Base-by-base conservation (phyloP, 1,140 invertebrate genomes). In the Doryteuthis pealeii region DNA sequence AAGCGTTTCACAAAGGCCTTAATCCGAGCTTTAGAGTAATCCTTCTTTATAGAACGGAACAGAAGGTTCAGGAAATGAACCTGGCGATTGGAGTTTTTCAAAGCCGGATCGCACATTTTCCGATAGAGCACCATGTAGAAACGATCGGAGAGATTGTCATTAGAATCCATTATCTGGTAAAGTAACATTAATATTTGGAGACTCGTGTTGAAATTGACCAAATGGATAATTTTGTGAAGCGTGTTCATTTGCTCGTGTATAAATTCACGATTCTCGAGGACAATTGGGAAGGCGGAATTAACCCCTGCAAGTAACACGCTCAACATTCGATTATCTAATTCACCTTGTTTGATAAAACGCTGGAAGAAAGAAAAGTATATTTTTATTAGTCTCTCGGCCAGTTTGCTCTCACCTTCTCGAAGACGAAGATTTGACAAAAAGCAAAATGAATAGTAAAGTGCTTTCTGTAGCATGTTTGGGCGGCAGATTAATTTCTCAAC, bases 361-460 rank as follows among this genome's bases (percentile, higher is more conserved):
- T 94, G 80, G 65, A 87, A 88, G 82, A 99, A 96, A 0, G 94
- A 92, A 84, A 99, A 96, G 87, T 98, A 99, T n/a, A 99, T 92
- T 72, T 92, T 90, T 15, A 99, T 93, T 22, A 99, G 88, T 79
- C 91, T 92, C 75, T 91, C 91, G 0, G 96, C 96, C 26, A 98
- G 89, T 70, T 93, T 90, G 2, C 89, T 89, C 70, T 96, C 93
- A 14, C 93, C 92, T 40, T 91, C 91, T 62, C 95, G 88, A 78
- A 92, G 90, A 79, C 94, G 92, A 35, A 87, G 74, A 85, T 96
- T 94, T 58, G 93, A 93, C 26, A 99, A 88, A 84, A 97, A 95
- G 85, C 96, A 98, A 26, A 99, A 90, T 0, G 93, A 92, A 87
- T 98, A 99, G 86, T 98, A 87, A 85, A 98, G 96, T 0, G 96